Evolutionary conservation across 2,797 vertebrate genomes (phyloP), one percentile per base, ranked within the genome.

Genomic region (Propithecus deckenii): DNA sequence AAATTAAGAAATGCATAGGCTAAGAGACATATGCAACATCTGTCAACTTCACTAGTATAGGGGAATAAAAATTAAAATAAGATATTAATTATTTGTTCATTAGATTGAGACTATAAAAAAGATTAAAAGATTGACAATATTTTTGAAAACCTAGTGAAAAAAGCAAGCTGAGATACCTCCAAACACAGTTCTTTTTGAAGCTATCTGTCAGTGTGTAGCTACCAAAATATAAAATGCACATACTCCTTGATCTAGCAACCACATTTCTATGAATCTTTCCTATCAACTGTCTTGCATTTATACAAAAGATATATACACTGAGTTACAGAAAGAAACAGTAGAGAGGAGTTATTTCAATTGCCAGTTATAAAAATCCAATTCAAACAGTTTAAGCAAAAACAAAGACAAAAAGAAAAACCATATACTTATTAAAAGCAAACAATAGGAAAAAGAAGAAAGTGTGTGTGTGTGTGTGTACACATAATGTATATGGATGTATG

Each of bases 11-110:
- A 84, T 41, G 67, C 4, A 35, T 8, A 3, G 35, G 61, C 50
- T 95, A 74, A 89, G 57, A 94, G 95, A 84, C 17, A 14, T 18
- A 55, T 4, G 48, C 50, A 84, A 48, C 6, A 23, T 89, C 89
- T 20, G 84, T 48, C 65, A 94, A 35, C 25, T 41, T 95, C 76
- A 74, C 32, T 72, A 89, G 48, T 48, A 30, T 4, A 75, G 41
- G 20, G 80, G n/a, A 89, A 96, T 90, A 71, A 50, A 93, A 93
- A 95, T 89, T 71, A 89, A 88, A 78, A 67, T 78, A 88, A 94
- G 74, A 94, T 11, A n/a, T 10, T 38, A 83, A 91, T 43, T 76
- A n/a, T 89, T 59, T 86, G 23, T 55, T 75, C 12, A 52, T 63
- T 90, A 35, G 22, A 93, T 71, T 71, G 76, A 43, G 18, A 93